These are phyloP conservation scores for Lepidonotus clava DNA, from an alignment of 2,888 invertebrate species.

Conservation along the genomic window DNA sequence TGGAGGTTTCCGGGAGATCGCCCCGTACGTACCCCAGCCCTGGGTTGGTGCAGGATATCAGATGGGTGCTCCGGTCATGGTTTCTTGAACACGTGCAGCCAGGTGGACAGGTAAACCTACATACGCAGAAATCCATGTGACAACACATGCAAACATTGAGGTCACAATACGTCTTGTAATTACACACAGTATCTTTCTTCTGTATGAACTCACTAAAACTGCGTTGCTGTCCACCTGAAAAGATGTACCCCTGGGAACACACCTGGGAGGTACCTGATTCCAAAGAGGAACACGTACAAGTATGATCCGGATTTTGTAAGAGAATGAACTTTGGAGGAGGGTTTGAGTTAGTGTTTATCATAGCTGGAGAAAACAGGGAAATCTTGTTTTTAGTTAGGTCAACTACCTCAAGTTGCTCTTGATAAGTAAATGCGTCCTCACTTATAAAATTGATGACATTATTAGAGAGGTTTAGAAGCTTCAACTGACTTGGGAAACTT, in stretches of 20 bases:
- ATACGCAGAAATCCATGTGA: background rate
- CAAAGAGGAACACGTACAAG: background rate
- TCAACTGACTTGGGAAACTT: background rate
- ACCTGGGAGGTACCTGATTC: background rate
- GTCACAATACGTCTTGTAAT: background rate
- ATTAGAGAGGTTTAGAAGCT: background rate
- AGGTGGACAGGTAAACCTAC: background rate
- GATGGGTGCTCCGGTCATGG: background rate
- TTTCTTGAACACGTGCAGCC: background rate
- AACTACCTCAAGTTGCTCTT: background rate
- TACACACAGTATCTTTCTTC: background rate
- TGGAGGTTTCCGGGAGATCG: background rate
- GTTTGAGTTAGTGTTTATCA: background rate
- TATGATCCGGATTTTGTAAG: background rate
- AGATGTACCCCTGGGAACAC: background rate
- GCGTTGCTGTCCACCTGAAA: too few relatives aligned
- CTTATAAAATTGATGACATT: background rate
- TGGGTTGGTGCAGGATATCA: background rate
- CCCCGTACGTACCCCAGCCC: background rate
- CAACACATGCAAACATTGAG: background rate
- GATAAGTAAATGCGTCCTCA: background rate
- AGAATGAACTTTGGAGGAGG: background rate
- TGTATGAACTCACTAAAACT: background rate
- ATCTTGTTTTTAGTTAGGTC: background rate
- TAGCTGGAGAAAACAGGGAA: background rate